Evolutionary conservation across 2,113 vertebrate genomes (phyloP).

Genomic region (Petaurus breviceps): DNA sequence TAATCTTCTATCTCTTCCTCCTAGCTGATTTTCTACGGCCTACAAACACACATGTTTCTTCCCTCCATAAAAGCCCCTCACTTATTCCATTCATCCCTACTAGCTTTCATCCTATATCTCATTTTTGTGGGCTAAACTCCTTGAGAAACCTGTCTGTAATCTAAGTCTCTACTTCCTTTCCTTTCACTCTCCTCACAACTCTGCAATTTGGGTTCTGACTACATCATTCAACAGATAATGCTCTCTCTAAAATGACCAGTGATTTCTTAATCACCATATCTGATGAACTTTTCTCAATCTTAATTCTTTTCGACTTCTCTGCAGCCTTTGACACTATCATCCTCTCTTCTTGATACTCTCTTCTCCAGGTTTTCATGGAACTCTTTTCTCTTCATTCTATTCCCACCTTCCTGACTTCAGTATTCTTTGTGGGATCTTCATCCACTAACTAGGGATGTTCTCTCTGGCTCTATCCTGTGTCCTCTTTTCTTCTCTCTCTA

Average conservation of each 20-base stretch:
- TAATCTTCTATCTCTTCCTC: background rate
- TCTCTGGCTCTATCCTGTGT: background rate
- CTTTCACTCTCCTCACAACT: background rate
- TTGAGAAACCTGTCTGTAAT: background rate
- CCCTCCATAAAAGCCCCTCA: background rate
- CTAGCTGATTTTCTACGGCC: background rate
- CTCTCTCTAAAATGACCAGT: background rate
- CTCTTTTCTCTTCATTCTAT: background rate
- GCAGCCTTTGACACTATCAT: background rate
- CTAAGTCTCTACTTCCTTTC: background rate
- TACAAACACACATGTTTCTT: background rate
- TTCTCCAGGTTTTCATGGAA: background rate
- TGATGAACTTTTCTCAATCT: background rate
- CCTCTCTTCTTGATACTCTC: background rate
- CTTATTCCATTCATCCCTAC: background rate
- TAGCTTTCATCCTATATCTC: background rate
- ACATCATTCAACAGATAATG: background rate
- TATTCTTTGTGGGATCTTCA: background rate
- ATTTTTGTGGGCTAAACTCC: background rate
- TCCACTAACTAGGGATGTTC: background rate
- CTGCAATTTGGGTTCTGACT: background rate
- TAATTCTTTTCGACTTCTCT: background rate
- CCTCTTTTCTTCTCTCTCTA: background rate
- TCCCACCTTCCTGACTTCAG: background rate
- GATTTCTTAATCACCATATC: background rate